Evolutionary conservation across 2,113 vertebrate species (phyloP), one percentile per base, ranked within the genome.

Genomic region (Thalassarche chlororhynchos): DNA sequence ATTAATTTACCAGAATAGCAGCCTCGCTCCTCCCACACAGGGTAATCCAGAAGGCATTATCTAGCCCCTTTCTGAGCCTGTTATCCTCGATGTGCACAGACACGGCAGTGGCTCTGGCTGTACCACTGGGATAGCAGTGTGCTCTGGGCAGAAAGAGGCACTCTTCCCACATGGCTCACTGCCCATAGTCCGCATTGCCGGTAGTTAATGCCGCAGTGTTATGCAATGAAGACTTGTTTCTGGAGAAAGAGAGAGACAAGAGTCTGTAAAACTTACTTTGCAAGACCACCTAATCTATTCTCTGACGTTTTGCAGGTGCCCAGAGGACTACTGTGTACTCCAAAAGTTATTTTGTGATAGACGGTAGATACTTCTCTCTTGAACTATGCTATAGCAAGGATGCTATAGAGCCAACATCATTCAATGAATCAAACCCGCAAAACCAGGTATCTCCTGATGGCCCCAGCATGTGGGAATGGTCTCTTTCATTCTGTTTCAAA

Each of bases 401-500:
- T 84, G 84, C 76, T 90, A 85, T 32, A 89, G 93, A 97, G 84
- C 90, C 91, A 95, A 95, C 91, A 90, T 34, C 15, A 15, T 84
- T 96, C 47, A 95, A 94, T 74, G 95, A 95, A 94, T 93, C 84
- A 97, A 97, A 98, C 97, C 98, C 94, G 92, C 96, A 98, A 98
- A 98, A 98, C 93, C 97, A 97, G 97, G 98, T 91, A 94, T 97
- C 92, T 97, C 94, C 96, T 75, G 55, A 93, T 84, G 91, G 96
- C 86, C 98, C 96, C 97, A 97, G 95, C 87, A 72, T 60, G 95
- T 98, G 97, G 96, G 94, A 97, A 97, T 87, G 84, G 89, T 96
- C 93, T 93, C 91, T 91, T 95, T 65, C 4, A 5, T 87, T 90
- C 65, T 5, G 1, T 93, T 97, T 96, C 97, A 97, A 98, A 98